Evolutionary conservation across 2,888 invertebrate genomes (phyloP).

Genomic region (Agrochola lota): DNA sequence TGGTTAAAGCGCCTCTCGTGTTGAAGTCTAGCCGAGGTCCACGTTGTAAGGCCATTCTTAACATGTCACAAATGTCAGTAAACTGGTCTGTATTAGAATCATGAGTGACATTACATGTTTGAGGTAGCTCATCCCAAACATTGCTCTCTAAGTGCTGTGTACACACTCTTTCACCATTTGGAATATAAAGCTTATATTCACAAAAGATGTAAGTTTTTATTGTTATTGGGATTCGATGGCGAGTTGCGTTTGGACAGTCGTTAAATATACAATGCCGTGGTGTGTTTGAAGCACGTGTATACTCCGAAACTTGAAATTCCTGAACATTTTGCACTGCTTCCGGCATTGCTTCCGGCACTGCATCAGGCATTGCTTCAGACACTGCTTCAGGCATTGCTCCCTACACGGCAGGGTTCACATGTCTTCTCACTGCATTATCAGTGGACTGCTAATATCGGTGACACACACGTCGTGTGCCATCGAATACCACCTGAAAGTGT

Average conservation of each 20-base stretch:
- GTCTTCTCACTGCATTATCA: too few relatives aligned
- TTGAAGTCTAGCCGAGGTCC: conserved; percentile 36
- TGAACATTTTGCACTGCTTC: not conserved
- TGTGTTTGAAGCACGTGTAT: conserved; percentile 37
- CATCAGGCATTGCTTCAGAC: too few relatives aligned
- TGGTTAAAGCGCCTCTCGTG: conserved; percentile 30
- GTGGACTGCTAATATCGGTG: too few relatives aligned
- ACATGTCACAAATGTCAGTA: conserved; percentile 35
- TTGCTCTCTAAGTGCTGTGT: not conserved
- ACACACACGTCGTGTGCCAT: too few relatives aligned
- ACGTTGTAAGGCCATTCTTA: conserved; percentile 32
- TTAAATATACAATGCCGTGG: conserved; percentile 39
- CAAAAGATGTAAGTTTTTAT: too few relatives aligned
- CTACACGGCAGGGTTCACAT: too few relatives aligned
- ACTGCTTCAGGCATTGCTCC: too few relatives aligned
- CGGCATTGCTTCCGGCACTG: too few relatives aligned
- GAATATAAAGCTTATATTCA: not conserved
- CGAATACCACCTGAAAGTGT: too few relatives aligned
- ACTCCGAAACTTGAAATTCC: conserved; percentile 7
- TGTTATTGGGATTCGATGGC: too few relatives aligned
- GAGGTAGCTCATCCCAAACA: conserved; percentile 38
- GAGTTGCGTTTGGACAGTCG: conserved; percentile 27
- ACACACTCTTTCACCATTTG: not conserved
- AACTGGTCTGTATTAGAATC: conserved; percentile 36
- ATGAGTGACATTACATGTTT: conserved; percentile 44